Conservation (phyloP, 2,888 invertebrate species). For the Apamea epomidion region DNA sequence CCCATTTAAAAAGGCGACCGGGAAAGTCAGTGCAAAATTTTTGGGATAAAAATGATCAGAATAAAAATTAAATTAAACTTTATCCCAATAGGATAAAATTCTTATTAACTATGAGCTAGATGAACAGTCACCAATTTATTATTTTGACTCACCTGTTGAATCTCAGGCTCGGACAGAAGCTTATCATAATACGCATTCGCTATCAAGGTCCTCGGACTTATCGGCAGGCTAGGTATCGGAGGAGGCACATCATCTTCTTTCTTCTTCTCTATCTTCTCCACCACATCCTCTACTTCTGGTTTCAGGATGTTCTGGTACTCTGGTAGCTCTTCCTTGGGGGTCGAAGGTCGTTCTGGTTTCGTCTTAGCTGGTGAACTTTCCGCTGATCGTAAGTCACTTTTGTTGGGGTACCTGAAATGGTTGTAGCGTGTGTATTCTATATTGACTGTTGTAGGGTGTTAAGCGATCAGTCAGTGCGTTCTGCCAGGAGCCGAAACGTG, state of each 20-base stretch:
- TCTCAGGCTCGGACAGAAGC: slow-evolving; percentile 93
- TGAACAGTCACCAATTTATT: neutral
- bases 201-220: slow-evolving; percentile 85
- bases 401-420: slow-evolving; percentile 82
- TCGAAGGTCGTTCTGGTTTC: slow-evolving; percentile 64
- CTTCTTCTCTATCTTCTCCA: slow-evolving; percentile 74
- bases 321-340: slow-evolving; percentile 74
- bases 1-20: neutral
- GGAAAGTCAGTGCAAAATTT: neutral
- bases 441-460: slow-evolving; percentile 35
- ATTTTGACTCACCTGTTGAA: slow-evolving; percentile 91
- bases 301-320: slow-evolving; percentile 84
- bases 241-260: slow-evolving; percentile 83
- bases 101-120: no score
- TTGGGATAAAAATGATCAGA: neutral
- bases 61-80: neutral
- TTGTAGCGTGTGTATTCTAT: slow-evolving; percentile 57
- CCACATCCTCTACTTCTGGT: slow-evolving; percentile 63
- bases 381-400: slow-evolving; percentile 80
- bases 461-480: no score
- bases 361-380: slow-evolving; percentile 83
- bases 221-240: slow-evolving; percentile 87
- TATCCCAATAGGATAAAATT: no score
- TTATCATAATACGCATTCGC: slow-evolving; percentile 96
- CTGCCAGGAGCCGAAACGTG: no score